Base-by-base conservation (phyloP, 53 echinoderm and acorn worm species). In the Holothuria leucospilota region DNA sequence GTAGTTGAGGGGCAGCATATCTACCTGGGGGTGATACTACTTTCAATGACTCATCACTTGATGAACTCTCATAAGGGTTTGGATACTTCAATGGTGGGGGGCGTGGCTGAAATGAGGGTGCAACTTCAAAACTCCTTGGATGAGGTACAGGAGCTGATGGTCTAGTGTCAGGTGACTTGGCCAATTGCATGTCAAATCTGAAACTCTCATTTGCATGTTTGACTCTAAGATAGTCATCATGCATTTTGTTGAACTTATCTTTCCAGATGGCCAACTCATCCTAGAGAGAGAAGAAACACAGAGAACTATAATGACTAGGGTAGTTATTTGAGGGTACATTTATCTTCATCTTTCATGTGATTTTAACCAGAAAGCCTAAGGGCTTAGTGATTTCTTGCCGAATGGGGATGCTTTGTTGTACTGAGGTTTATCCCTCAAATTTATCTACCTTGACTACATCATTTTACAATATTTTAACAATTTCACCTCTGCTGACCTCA, bases 181-280 rank as follows among this genome's bases (percentile, higher is more conserved):
- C 10, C 61, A 80, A 62, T 4, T 86, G 87, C 66, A 84, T 89
- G 78, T 95, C 96, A 89, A 90, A 94, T 82, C 86, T 94, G 81
- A 84, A 59, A 63, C 91, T 85, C 85, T 94, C 94, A n/a, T 86
- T 71, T 61, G 87, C 82, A 69, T 94, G 92, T 69, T 96, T 94
- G 77, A 94, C 86, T 68, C 85, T 82, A 84, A 92, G 85, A 82
- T 94, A 90, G 81, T 96, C 94, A 42, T 86, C 71, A 18, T 92
- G 90, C 77, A 87, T 59, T 68, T 90, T 90, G 85, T 92, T 90
- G 56, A 90, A 53, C 24, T 91, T 96, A 20, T 90, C 88, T 56
- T 87, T 91, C 39, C 93, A 89, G 15, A 69, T 71, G 23, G 62
- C 27, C 62, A 75, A 64, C 61, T 92, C 92, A 38, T 85, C 84